Evolutionary conservation across 2,797 vertebrate genomes (phyloP), one percentile per base, ranked within the genome.

Genomic region (Sebastolobus altivelis): DNA sequence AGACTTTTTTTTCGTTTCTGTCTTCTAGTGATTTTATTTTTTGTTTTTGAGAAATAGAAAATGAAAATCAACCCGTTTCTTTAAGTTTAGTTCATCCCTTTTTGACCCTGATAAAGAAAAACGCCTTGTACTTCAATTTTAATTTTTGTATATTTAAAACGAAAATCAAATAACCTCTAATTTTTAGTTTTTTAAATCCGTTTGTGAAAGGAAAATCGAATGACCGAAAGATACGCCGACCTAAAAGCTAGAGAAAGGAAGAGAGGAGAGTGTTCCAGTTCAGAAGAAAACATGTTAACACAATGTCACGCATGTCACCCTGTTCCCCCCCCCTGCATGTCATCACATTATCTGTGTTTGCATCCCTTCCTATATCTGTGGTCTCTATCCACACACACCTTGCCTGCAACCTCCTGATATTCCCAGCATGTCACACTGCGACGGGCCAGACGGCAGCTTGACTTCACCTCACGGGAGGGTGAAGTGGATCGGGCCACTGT

Each of bases 401-500:
- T 46, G 82, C 84, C 90, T 80, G 87, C 93, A 86, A 86, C 89
- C 82, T 78, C 86, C 89, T 49, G 66, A 72, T 73, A 88, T 52
- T 77, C 95, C 94, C 96, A 97, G 97, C 96, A 96, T 97, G 92
- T 95, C 93, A 95, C 92, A 86, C 65, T 96, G 88, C 94, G 94
- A 92, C 93, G 94, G 91, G 90, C 93, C 94, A 96, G 95, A 72
- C 95, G 84, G 86, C 95, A 96, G 82, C 96, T 93, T 93, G 95
- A 96, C 94, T 96, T 97, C 93, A 79, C 95, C 91, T 95, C 96
- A 79, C 92, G 92, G 11, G 95, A 96, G 93, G 86, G 93, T 73
- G 96, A 97, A 80, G 83, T 95, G 93, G 96, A 98, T 76, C 93
- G 94, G 91, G 93, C 93, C 92, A 95, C 95, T 95, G 96, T 97